phyloP scores from a whole-genome alignment of 2,797 vertebrate genomes.

The Esox masquinongy region DNA sequence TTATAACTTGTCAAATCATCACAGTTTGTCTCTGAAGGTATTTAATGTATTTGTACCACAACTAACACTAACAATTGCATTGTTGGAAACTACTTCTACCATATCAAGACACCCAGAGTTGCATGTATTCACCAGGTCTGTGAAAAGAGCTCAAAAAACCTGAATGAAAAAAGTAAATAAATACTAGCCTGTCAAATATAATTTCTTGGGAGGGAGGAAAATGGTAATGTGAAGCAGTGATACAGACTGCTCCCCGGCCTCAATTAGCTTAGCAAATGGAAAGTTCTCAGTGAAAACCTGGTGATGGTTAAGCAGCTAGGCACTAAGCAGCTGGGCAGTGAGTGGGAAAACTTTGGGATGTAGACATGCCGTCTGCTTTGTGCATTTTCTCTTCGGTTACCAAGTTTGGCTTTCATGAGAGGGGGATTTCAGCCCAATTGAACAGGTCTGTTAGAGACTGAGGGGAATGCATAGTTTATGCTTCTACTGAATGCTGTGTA shows the following conservation, averaged over 20 bases:
- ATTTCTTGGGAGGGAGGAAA: conserved; percentile 24
- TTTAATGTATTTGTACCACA: background rate
- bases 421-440: background rate
- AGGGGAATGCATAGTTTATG: background rate
- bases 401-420: background rate
- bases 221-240: conserved; percentile 5
- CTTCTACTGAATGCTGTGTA: background rate
- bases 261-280: conserved; percentile 43
- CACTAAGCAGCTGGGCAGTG: background rate
- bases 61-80: too few species aligned
- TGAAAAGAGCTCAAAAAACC: background rate
- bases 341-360: background rate
- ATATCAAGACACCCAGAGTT: background rate
- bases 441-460: background rate
- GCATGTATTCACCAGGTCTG: background rate
- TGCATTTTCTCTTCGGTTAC: background rate
- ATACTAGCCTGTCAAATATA: conserved; percentile 16
- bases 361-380: background rate
- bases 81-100: background rate
- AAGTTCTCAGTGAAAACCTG: conserved; percentile 27
- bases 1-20: background rate
- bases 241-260: conserved; percentile 17
- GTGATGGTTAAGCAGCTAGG: conserved; percentile 3
- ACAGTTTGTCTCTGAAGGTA: background rate
- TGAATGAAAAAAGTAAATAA: conserved; percentile 28